A percentile compares a stretch with the other conserved stretches of the same genome.
Evolutionary conservation across 2,888 invertebrate genomes (phyloP).

Genomic region (Melinaea menophilus): DNA sequence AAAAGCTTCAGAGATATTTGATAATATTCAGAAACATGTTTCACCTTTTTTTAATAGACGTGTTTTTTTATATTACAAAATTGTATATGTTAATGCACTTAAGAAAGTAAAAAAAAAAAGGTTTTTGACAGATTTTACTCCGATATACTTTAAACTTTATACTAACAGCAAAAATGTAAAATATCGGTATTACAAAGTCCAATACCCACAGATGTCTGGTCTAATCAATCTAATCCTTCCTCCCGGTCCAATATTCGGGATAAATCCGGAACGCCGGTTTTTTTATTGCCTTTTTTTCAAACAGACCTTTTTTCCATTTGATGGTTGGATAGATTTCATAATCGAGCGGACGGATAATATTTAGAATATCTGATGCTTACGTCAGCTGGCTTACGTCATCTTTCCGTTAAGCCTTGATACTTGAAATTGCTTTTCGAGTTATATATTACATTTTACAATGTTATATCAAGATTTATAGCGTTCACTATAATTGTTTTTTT

Average conservation of each 20-base stretch:
- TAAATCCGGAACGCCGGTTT: background rate
- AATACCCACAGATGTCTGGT: background rate
- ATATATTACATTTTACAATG: background rate
- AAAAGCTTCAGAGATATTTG: too few species aligned
- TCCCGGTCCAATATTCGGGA: slow-evolving; percentile 2
- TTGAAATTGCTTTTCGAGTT: slow-evolving; percentile 1
- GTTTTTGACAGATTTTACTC: too few species aligned
- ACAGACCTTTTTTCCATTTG: slow-evolving; percentile 5
- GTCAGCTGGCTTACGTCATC: slow-evolving; percentile 5
- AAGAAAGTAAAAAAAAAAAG: too few species aligned
- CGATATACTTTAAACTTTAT: too few species aligned
- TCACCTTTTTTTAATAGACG: too few species aligned
- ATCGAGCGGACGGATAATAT: slow-evolving; percentile 1
- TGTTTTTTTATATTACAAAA: too few species aligned
- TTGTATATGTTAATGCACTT: too few species aligned
- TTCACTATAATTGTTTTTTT: background rate
- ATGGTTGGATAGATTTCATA: slow-evolving; percentile 6
- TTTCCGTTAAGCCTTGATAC: background rate
- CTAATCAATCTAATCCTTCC: slow-evolving; percentile 5
- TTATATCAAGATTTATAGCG: slow-evolving; percentile 1
- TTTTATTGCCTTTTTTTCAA: background rate
- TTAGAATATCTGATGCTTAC: slow-evolving; percentile 5
- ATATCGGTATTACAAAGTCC: too few species aligned
- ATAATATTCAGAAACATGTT: too few species aligned
- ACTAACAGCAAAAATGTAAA: too few species aligned